phyloP scores from a whole-genome alignment of 1,140 invertebrate genomes.

The Rhyacophila brunnea region DNA sequence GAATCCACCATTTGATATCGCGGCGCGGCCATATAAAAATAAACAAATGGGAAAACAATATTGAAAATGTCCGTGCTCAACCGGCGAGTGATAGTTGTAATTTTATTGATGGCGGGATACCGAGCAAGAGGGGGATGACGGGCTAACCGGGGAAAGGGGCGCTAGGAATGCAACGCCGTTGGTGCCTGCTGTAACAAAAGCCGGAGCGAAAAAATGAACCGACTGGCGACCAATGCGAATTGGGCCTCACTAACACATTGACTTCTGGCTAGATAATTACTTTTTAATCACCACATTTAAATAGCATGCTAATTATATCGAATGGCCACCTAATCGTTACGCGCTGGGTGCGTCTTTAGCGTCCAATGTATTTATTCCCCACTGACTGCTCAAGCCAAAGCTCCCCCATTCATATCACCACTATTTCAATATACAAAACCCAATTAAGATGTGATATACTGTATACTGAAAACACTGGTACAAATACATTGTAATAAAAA shows the following conservation, averaged over 20 bases:
- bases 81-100: conserved; percentile 27
- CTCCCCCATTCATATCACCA: not conserved
- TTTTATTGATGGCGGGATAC: conserved; percentile 22
- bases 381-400: not conserved
- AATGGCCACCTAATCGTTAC: too few relatives aligned
- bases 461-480: too few relatives aligned
- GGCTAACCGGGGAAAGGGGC: not conserved
- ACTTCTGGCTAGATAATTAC: too few relatives aligned
- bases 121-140: too few relatives aligned
- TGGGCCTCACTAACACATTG: too few relatives aligned
- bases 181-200: conserved; percentile 1
- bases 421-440: not conserved
- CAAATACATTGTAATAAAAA: too few relatives aligned
- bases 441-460: too few relatives aligned
- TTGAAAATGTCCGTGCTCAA: conserved; percentile 28
- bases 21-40: conserved; percentile 2
- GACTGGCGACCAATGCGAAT: not conserved
- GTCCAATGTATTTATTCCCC: too few relatives aligned
- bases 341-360: too few relatives aligned
- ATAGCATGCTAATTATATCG: too few relatives aligned
- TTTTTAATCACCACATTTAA: too few relatives aligned
- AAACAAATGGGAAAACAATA: conserved; percentile 33
- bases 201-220: not conserved
- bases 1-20: not conserved
- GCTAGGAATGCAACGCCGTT: not conserved